Conservation (phyloP, 2,888 invertebrate species). For the Acanthacorydalis orientalis region DNA sequence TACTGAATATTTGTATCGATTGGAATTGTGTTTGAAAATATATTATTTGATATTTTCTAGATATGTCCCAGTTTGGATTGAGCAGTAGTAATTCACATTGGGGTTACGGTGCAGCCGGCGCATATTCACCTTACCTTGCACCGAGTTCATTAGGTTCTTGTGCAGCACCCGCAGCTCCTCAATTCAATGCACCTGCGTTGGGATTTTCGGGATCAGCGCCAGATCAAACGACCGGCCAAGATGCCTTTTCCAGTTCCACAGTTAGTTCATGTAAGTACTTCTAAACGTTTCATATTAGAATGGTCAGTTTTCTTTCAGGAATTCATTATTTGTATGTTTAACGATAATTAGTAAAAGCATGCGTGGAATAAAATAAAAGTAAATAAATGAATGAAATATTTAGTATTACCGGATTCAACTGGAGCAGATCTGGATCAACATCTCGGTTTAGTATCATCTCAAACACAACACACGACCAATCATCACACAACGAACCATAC, state of each 20-base stretch:
- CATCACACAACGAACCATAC: constrained; percentile 23
- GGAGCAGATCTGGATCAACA: constrained; percentile 59
- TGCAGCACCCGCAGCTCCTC: constrained; percentile 49
- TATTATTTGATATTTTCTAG: constrained; percentile 28
- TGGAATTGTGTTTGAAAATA: too few relatives aligned
- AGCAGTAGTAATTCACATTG: constrained; percentile 75
- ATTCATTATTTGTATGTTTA: not conserved
- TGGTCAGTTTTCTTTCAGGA: not conserved
- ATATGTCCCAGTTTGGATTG: constrained; percentile 74
- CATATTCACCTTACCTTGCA: constrained; percentile 71
- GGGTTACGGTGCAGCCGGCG: constrained; percentile 75
- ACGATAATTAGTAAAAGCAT: not conserved
- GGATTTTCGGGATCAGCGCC: constrained; percentile 54
- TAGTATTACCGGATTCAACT: constrained; percentile 65
- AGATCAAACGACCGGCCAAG: constrained; percentile 30
- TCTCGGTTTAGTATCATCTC: constrained; percentile 43
- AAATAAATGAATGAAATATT: constrained; percentile 7
- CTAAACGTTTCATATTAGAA: not conserved
- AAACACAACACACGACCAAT: constrained; percentile 32
- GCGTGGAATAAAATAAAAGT: not conserved
- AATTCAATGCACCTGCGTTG: constrained; percentile 58
- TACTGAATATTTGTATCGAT: too few relatives aligned
- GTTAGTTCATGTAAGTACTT: constrained; percentile 22
- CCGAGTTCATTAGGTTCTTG: constrained; percentile 52
- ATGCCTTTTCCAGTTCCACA: constrained; percentile 25